Evolutionary conservation across 2,797 vertebrate genomes (phyloP).

Genomic region (Danio jaintianensis): DNA sequence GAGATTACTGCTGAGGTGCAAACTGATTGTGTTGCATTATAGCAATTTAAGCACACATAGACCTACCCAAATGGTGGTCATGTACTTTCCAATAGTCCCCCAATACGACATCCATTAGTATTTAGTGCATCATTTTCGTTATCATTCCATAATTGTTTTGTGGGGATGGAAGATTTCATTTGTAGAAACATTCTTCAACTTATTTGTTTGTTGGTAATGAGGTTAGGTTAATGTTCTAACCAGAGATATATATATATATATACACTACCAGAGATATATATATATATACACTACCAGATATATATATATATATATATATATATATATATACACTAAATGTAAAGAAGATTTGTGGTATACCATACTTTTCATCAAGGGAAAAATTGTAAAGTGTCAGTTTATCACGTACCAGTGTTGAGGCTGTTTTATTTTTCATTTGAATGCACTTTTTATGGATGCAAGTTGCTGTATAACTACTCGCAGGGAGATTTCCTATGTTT

Average conservation of each 20-base stretch:
- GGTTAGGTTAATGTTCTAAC: background rate
- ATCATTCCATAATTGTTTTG: slow-evolving; percentile 68
- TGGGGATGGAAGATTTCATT: slow-evolving; percentile 39
- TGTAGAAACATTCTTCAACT: slow-evolving; percentile 30
- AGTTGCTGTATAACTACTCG: slow-evolving; percentile 66
- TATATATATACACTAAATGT: slow-evolving; percentile 26
- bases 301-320: background rate
- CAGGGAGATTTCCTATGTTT: slow-evolving; percentile 5
- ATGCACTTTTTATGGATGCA: slow-evolving; percentile 71
- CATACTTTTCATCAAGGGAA: slow-evolving; percentile 16
- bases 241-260: background rate
- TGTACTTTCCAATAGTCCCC: slow-evolving; percentile 37
- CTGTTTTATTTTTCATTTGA: slow-evolving; percentile 50
- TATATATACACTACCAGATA: no score
- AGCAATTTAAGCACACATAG: slow-evolving; percentile 52
- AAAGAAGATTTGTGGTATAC: slow-evolving; percentile 50
- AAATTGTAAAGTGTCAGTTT: slow-evolving; percentile 26
- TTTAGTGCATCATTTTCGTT: slow-evolving; percentile 32
- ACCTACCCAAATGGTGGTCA: slow-evolving; percentile 52
- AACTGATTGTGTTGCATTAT: slow-evolving; percentile 35
- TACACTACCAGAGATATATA: background rate
- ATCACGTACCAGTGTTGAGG: slow-evolving; percentile 59
- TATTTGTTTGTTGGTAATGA: slow-evolving; percentile 2
- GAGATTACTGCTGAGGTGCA: slow-evolving; percentile 46
- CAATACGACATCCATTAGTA: slow-evolving; percentile 29